phyloP scores from a whole-genome alignment of 2,797 vertebrate species.

The Myoxocephalus aenaeus region DNA sequence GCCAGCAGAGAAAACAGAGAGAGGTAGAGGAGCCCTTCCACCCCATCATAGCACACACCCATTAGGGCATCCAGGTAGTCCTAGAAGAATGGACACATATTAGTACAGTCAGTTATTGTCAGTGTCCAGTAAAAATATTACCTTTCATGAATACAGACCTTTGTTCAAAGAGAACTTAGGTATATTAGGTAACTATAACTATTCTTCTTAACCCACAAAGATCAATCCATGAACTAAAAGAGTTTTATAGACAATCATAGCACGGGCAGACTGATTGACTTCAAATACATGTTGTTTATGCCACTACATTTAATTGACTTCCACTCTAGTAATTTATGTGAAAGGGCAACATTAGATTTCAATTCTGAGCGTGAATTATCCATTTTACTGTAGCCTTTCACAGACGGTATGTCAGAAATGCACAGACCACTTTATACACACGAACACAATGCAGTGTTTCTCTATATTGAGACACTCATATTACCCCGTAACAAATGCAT shows the following conservation, averaged over 20 bases:
- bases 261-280: background rate
- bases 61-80: slow-evolving; percentile 94
- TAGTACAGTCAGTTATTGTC: slow-evolving; percentile 9
- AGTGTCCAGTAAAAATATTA: slow-evolving; percentile 14
- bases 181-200: background rate
- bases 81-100: slow-evolving; percentile 69
- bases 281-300: background rate
- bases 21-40: slow-evolving; percentile 95
- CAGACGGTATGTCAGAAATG: slow-evolving; percentile 13
- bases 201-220: background rate
- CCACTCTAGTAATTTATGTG: no score
- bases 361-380: slow-evolving; percentile 3
- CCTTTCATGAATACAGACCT: background rate
- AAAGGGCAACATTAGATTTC: background rate
- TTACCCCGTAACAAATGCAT: slow-evolving; percentile 21
- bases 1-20: slow-evolving; percentile 94
- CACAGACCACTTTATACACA: background rate
- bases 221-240: background rate
- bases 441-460: slow-evolving; percentile 2
- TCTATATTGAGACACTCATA: background rate
- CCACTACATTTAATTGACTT: background rate
- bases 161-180: background rate
- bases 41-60: slow-evolving; percentile 94
- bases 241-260: background rate
- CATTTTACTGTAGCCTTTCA: background rate